phyloP scores from a whole-genome alignment of 2,888 invertebrate species.

The Hyalella azteca region DNA sequence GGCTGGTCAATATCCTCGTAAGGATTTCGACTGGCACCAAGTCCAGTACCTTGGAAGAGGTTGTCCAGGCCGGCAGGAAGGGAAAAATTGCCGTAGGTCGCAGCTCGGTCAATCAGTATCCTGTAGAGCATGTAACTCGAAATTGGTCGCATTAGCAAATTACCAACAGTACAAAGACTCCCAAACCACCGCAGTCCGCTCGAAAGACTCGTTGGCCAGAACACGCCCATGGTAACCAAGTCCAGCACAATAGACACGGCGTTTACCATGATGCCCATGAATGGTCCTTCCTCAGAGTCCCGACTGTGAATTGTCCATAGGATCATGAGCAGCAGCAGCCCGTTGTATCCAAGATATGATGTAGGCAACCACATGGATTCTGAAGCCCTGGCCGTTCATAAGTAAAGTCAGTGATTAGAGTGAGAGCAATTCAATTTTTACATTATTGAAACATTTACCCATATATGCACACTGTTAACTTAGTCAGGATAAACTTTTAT shows the following conservation, averaged over 20 bases:
- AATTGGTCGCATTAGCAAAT: slow-evolving; percentile 50
- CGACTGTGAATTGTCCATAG: slow-evolving; percentile 58
- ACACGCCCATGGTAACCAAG: slow-evolving; percentile 22
- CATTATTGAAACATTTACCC: too few species aligned
- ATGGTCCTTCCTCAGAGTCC: slow-evolving; percentile 59
- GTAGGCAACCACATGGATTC: slow-evolving; percentile 34
- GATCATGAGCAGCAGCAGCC: slow-evolving; percentile 57
- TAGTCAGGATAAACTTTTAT: not conserved
- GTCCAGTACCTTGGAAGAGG: slow-evolving; percentile 38
- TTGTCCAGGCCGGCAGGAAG: slow-evolving; percentile 54
- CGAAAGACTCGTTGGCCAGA: slow-evolving; percentile 27
- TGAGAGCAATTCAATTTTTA: not conserved
- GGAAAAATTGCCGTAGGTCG: slow-evolving; percentile 51
- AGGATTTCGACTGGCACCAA: slow-evolving; percentile 46
- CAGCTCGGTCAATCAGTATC: slow-evolving; percentile 51
- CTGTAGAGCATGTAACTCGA: slow-evolving; percentile 51
- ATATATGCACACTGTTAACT: not conserved
- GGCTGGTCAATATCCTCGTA: slow-evolving; percentile 55
- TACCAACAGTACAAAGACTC: slow-evolving; percentile 46
- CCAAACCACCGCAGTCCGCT: slow-evolving; percentile 45
- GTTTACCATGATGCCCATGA: slow-evolving; percentile 57
- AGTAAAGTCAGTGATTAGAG: too few species aligned
- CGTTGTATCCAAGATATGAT: slow-evolving; percentile 56
- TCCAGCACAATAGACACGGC: slow-evolving; percentile 44
- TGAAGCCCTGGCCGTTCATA: slow-evolving; percentile 44